A percentile compares a stretch with the other conserved stretches of the same genome.
These are phyloP conservation scores for Anarsia innoxiella DNA, from an alignment of 2,888 invertebrate species.

Conservation along the genomic window DNA sequence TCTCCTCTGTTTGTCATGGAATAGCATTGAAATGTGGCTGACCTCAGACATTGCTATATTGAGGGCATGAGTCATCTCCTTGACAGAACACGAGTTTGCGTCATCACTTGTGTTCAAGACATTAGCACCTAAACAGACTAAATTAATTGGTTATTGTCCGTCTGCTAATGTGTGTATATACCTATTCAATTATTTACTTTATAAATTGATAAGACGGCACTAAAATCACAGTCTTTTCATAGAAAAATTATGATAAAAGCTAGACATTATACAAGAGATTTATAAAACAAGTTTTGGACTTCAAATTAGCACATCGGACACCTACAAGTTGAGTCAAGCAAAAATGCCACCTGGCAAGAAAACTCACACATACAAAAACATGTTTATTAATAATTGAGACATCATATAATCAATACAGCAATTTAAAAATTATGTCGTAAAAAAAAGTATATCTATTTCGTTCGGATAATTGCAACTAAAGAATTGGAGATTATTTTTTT, in stretches of 20 bases:
- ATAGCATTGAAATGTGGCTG: slow-evolving; percentile 13
- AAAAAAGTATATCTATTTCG: slow-evolving; percentile 64
- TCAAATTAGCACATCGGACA: too few relatives aligned
- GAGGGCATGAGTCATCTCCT: slow-evolving; percentile 24
- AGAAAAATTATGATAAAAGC: too few relatives aligned
- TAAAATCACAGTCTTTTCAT: too few relatives aligned
- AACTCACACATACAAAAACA: slow-evolving; percentile 56
- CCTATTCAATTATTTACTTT: too few relatives aligned
- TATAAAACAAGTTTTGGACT: too few relatives aligned
- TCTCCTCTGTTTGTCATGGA: not conserved
- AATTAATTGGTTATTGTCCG: too few relatives aligned
- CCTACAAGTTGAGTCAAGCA: too few relatives aligned
- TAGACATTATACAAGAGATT: too few relatives aligned
- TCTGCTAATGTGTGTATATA: too few relatives aligned
- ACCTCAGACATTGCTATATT: slow-evolving; percentile 22
- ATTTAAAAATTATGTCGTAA: slow-evolving; percentile 66
- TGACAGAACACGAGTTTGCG: slow-evolving; percentile 10
- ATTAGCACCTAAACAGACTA: too few relatives aligned
- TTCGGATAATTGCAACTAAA: slow-evolving; percentile 63
- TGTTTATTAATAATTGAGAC: slow-evolving; percentile 64
- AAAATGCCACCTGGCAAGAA: too few relatives aligned
- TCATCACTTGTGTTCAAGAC: slow-evolving; percentile 8
- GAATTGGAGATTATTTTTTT: slow-evolving; percentile 55
- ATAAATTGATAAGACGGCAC: too few relatives aligned
- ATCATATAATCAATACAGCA: slow-evolving; percentile 64